These are phyloP conservation scores for Hedychridium roseum DNA, from an alignment of 2,888 invertebrate genomes.

Conservation along the genomic window DNA sequence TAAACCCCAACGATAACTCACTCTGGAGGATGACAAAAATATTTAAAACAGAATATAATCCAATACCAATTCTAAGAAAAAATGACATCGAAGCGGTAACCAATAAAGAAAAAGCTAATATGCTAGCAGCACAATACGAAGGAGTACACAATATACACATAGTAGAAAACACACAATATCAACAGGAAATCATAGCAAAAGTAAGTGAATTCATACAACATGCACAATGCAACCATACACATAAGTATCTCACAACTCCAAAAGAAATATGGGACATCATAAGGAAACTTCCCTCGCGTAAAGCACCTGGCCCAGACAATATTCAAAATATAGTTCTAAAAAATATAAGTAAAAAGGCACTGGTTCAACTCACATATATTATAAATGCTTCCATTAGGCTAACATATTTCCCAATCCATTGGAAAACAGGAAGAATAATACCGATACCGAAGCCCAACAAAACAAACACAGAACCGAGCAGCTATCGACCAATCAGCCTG, in stretches of 20 bases:
- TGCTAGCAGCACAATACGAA: constrained; percentile 27
- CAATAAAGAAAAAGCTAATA: constrained; percentile 25
- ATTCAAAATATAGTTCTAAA: constrained; percentile 27
- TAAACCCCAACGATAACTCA: constrained; percentile 20
- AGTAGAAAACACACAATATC: constrained; percentile 17
- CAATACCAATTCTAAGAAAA: constrained; percentile 17
- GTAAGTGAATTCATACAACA: constrained; percentile 8
- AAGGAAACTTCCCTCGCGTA: constrained; percentile 20
- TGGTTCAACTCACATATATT: constrained; percentile 19
- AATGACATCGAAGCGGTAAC: constrained; percentile 18
- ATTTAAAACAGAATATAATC: constrained; percentile 17
- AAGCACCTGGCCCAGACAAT: constrained; percentile 24
- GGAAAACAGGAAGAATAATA: constrained; percentile 11
- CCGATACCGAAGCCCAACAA: constrained; percentile 21
- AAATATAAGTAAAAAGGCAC: constrained; percentile 14
- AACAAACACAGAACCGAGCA: constrained; percentile 1
- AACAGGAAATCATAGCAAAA: constrained; percentile 14
- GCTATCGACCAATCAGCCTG: constrained; percentile 26
- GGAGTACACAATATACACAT: constrained; percentile 23
- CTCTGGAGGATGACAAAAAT: constrained; percentile 28
- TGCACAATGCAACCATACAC: neutral
- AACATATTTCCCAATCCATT: constrained; percentile 6
- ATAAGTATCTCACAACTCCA: constrained; percentile 10
- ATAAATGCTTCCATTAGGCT: constrained; percentile 14
- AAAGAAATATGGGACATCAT: constrained; percentile 19